Evolutionary conservation across 2,113 vertebrate genomes (phyloP).

Genomic region (Plestiodon gilberti): DNA sequence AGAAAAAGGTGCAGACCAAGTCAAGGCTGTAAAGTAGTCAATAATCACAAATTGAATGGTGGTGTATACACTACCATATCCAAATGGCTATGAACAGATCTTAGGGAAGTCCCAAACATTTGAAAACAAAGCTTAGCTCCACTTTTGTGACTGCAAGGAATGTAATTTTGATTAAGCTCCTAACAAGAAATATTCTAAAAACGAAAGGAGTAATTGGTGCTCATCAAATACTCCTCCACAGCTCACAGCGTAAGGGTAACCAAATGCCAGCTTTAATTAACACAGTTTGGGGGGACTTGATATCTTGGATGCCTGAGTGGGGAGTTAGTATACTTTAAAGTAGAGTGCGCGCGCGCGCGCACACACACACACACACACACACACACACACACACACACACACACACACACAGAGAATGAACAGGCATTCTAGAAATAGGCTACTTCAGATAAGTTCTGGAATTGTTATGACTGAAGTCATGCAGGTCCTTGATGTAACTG

Average conservation of each 20-base stretch:
- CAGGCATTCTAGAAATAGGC: too few species aligned
- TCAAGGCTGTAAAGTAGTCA: not conserved
- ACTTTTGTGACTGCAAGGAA: rapidly evolving
- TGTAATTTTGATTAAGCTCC: not conserved
- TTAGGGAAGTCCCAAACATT: not conserved
- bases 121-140: not conserved
- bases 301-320: not conserved
- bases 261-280: not conserved
- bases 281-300: not conserved
- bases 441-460: too few species aligned
- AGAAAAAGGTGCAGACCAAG: rapidly evolving
- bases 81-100: not conserved
- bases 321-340: not conserved
- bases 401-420: too few species aligned
- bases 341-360: too few species aligned
- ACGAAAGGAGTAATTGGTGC: not conserved
- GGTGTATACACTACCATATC: not conserved
- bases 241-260: not conserved
- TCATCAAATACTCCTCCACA: slow-evolving; percentile 10
- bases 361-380: too few species aligned
- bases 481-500: too few species aligned
- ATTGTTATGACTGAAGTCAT: too few species aligned
- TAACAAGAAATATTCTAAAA: not conserved
- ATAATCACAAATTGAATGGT: not conserved
- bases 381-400: too few species aligned